A percentile compares a stretch with the other conserved stretches of the same genome.
These are phyloP conservation scores for Engraulis encrasicolus DNA, from an alignment of 2,113 vertebrate species.

Conservation along the genomic window DNA sequence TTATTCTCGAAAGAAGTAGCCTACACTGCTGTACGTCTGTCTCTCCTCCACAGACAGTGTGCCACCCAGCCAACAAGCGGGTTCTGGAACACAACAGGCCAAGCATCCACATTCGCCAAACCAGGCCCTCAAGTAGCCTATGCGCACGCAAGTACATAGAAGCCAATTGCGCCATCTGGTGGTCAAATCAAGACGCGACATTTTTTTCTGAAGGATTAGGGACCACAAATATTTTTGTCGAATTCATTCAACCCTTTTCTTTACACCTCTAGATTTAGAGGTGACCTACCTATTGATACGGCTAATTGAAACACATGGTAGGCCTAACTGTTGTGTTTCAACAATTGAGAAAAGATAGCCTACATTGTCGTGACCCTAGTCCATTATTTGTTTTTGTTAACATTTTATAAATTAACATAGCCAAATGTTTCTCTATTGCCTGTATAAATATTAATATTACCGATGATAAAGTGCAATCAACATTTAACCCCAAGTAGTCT, in stretches of 20 bases:
- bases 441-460: no score
- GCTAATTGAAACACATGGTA: neutral
- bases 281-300: neutral
- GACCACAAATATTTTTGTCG: neutral
- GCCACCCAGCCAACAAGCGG: neutral
- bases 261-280: neutral
- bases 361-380: neutral
- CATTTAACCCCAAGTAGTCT: no score
- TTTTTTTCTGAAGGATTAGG: neutral
- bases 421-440: no score
- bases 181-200: neutral
- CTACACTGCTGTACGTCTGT: neutral
- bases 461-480: no score
- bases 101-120: neutral
- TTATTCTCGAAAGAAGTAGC: no score
- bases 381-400: no score
- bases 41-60: neutral
- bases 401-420: no score
- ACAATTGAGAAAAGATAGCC: neutral
- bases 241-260: neutral
- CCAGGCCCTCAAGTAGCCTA: no score
- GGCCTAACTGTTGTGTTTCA: neutral
- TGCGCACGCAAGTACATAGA: neutral
- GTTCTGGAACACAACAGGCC: neutral
- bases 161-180: slow-evolving; percentile 1